These are phyloP conservation scores for Metacarcinus magister DNA, from an alignment of 2,888 invertebrate species.

Conservation along the genomic window DNA sequence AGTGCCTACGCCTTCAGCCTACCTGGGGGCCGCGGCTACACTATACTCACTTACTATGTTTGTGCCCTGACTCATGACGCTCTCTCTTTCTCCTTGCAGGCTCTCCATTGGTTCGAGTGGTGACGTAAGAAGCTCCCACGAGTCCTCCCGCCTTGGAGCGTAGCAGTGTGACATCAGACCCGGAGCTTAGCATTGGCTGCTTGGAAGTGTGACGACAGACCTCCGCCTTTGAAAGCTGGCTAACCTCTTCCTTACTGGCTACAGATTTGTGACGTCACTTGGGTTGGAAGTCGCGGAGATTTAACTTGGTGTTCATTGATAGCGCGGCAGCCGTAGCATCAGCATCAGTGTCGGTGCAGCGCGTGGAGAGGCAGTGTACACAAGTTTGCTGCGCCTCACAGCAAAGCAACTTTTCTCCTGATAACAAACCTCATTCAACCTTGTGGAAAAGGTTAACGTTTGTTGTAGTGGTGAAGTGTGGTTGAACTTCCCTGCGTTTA, in stretches of 20 bases:
- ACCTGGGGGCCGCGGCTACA: slow-evolving; percentile 13
- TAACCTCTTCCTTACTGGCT: slow-evolving; percentile 55
- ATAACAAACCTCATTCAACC: neutral
- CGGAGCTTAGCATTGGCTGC: slow-evolving; percentile 35
- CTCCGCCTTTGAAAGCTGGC: slow-evolving; percentile 43
- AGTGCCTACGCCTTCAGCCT: neutral
- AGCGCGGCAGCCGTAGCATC: slow-evolving; percentile 41
- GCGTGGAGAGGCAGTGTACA: neutral
- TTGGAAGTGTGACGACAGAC: slow-evolving; percentile 45
- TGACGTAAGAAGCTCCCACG: neutral
- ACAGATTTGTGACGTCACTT: slow-evolving; percentile 62
- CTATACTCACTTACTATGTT: slow-evolving; percentile 75
- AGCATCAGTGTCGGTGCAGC: neutral
- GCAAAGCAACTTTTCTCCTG: neutral
- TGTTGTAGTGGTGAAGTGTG: neutral
- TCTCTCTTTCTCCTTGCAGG: slow-evolving; percentile 58
- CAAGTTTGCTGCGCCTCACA: neutral
- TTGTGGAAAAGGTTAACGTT: neutral
- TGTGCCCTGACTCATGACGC: slow-evolving; percentile 71
- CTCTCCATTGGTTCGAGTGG: neutral
- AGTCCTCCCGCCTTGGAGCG: slow-evolving; percentile 20
- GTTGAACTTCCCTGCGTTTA: neutral
- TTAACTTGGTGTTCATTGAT: slow-evolving; percentile 19
- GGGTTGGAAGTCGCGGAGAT: neutral
- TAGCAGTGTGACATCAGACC: slow-evolving; percentile 59